Evolutionary conservation across 2,113 vertebrate species (phyloP), one percentile per base, ranked within the genome.

Genomic region (Helogale parvula): DNA sequence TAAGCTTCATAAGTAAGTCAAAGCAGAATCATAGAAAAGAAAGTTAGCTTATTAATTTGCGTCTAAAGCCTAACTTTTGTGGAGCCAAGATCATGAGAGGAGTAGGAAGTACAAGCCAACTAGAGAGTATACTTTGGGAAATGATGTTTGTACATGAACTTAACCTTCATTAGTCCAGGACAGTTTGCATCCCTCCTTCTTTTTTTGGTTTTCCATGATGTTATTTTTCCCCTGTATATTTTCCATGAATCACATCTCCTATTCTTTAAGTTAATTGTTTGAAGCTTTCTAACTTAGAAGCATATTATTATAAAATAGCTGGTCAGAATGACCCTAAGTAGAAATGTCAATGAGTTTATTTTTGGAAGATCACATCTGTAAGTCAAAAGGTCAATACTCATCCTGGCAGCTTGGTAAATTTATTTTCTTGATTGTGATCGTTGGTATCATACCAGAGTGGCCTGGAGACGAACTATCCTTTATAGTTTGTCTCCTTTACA

Each of bases 1-100:
- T 94, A 99, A 99, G 98, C 98, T 99, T 63, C 99, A 99, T 90
- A 99, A 99, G 99, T 99, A 98, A 99, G 98, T 96, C 29, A 69
- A 0, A 86, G 63, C 0, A 47, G 41, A 80, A 65, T 68, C 85
- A 72, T 54, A 47, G 38, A 87, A 88, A 90, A 69, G 76, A 60
- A 86, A 31, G 81, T 85, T 74, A 91, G 8, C 33, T 92, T 17
- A 50, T 68, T 63, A 19, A 60, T 87, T 83, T 97, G 17, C 12
- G 25, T 88, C 54, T 65, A 33, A 88, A 82, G 38, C 54, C 21
- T 50, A 50, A n/a, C 76, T 95, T 87, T 90, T 89, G 38, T 54
- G 29, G 15, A 94, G 63, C 38, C 21, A 63, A 15, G 9, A 80
- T 80, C 25, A 69, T 68, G 11, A 47, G 45, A 47, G 45, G 45